Conservation (phyloP, 2,797 vertebrate genomes). For the Phrynocephalus guinanensis region DNA sequence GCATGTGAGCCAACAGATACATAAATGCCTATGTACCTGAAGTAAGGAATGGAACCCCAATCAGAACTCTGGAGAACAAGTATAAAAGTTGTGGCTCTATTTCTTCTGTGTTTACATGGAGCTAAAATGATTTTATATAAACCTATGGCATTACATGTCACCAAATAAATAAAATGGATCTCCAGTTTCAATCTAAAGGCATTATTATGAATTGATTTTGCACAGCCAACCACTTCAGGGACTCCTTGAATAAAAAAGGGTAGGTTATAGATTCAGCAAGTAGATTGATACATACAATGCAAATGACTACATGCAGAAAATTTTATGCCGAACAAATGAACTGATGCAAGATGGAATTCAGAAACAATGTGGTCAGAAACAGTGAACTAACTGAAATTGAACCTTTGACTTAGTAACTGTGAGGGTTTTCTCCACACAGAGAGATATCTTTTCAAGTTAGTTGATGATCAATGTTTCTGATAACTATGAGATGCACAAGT, state of each 20-base stretch:
- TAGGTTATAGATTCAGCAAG: neutral
- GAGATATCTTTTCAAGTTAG: constrained; percentile 50
- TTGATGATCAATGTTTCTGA: constrained; percentile 47
- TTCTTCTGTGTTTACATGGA: neutral
- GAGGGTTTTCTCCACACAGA: neutral
- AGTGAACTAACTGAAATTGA: constrained; percentile 5
- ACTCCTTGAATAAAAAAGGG: neutral
- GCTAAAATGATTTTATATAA: neutral
- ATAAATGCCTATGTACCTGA: neutral
- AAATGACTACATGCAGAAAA: neutral
- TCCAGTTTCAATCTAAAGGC: neutral
- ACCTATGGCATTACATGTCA: neutral
- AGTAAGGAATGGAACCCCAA: neutral
- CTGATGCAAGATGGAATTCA: neutral
- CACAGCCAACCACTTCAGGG: neutral
- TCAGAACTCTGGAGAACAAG: neutral
- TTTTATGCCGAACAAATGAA: neutral
- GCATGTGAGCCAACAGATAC: neutral
- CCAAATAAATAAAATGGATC: neutral
- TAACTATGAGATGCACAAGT: constrained; percentile 24
- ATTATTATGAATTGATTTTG: neutral
- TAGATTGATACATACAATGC: neutral
- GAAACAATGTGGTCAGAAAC: neutral
- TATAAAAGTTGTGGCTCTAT: neutral
- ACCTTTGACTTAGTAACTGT: constrained; percentile 40